Percentiles rank a stretch among this genome's conserved stretches.
Conservation (phyloP, 2,888 invertebrate species). For the Monoplex corrugatus region DNA sequence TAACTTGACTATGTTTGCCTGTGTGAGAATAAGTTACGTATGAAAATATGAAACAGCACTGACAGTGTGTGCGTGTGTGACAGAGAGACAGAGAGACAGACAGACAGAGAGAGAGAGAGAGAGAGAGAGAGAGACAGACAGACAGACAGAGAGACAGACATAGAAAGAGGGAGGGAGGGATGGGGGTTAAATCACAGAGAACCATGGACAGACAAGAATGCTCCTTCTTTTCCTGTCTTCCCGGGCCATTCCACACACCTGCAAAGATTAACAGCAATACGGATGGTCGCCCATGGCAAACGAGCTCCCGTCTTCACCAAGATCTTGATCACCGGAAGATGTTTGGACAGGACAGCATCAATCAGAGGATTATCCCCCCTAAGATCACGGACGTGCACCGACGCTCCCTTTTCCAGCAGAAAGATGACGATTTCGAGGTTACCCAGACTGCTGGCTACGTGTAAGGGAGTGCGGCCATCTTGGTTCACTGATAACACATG, state of each 20-base stretch:
- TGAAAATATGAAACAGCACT: too few species aligned
- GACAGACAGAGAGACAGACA: not conserved
- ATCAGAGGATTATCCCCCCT: conserved; percentile 84
- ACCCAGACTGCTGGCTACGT: conserved; percentile 90
- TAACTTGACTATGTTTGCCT: too few species aligned
- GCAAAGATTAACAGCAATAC: conserved; percentile 87
- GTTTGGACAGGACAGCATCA: conserved; percentile 84
- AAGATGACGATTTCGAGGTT: conserved; percentile 87
- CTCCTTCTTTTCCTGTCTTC: too few species aligned
- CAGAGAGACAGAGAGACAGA: too few species aligned
- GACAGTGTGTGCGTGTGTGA: too few species aligned
- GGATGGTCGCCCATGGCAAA: conserved; percentile 84
- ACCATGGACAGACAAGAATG: not conserved
- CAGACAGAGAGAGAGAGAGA: not conserved
- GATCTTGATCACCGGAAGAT: conserved; percentile 84
- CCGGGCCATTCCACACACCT: conserved; percentile 75
- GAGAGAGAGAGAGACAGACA: not conserved
- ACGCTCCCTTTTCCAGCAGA: conserved; percentile 90
- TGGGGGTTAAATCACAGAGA: not conserved
- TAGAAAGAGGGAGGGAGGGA: not conserved
- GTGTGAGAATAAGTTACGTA: too few species aligned
- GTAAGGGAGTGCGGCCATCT: conserved; percentile 90
- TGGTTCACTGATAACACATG: conserved; percentile 89
- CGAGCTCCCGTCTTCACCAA: conserved; percentile 90
- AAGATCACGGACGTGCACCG: conserved; percentile 89